Base-by-base conservation (phyloP, 2,113 vertebrate genomes). In the Engraulis encrasicolus region DNA sequence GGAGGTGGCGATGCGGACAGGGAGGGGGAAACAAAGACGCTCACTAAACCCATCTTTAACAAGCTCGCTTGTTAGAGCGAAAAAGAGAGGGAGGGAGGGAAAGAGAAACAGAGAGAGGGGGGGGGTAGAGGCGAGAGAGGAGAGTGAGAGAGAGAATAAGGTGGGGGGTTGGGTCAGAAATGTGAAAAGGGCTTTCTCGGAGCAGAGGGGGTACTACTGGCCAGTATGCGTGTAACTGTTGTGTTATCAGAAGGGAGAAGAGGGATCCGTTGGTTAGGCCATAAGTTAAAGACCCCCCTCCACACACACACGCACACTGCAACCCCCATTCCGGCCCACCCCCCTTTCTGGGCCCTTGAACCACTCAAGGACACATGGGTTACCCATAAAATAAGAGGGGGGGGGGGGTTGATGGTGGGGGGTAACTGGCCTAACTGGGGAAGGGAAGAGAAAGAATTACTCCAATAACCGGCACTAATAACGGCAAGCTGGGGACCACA, bases 281-380 rank as follows among this genome's bases (percentile, higher is more conserved):
- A 78, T 36, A 38, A 79, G 78, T 85, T 80, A 37, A 54, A 54
- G 84, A 85, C 81, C 82, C 61, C n/a, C n/a, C n/a, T n/a, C n/a
- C n/a, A n/a, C n/a, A n/a, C n/a, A n/a, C n/a, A n/a, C n/a, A n/a
- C n/a, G n/a, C n/a, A n/a, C n/a, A n/a, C n/a, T n/a, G n/a, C n/a
- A n/a, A n/a, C n/a, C n/a, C n/a, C n/a, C n/a, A n/a, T n/a, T n/a
- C n/a, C n/a, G n/a, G n/a, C n/a, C 66, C 5, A 15, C 84, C 80
- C 78, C 85, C 66, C 81, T 81, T 49, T 71, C 82, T 82, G 79
- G 80, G 83, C 50, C 31, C 50, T 79, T 45, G 83, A 80, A 54
- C 81, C 83, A 86, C 79, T 48, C 88, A 88, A 86, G 88, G 86
- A 86, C 86, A 89, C 45, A 82, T 81, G 71, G 50, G 80, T 74